Percentiles rank a stretch among this genome's conserved stretches.
These are phyloP conservation scores for Trachelus troglodyta DNA, from an alignment of 2,888 invertebrate species.

Conservation along the genomic window DNA sequence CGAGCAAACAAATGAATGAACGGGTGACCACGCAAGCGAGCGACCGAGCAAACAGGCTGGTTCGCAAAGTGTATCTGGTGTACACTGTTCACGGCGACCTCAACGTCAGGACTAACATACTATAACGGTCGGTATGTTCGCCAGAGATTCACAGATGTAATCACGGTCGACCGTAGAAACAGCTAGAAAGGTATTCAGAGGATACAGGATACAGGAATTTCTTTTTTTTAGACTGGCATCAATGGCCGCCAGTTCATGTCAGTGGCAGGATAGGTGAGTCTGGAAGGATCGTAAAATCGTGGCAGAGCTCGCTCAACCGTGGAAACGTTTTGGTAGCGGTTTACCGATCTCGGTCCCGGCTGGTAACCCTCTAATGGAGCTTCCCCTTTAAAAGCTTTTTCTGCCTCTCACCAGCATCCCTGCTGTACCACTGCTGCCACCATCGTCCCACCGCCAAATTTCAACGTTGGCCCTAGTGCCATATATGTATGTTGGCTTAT, in stretches of 20 bases:
- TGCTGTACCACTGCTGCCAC: slow-evolving; percentile 31
- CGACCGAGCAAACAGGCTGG: slow-evolving; percentile 33
- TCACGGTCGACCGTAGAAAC: not conserved
- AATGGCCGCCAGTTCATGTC: not conserved
- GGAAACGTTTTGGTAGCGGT: slow-evolving; percentile 1
- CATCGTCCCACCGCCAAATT: slow-evolving; percentile 27
- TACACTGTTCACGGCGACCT: not conserved
- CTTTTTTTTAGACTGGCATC: not conserved
- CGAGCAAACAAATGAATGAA: slow-evolving; percentile 35
- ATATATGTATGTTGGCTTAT: not conserved
- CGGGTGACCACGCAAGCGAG: not conserved
- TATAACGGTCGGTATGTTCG: not conserved
- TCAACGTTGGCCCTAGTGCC: slow-evolving; percentile 15
- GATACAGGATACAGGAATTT: not conserved
- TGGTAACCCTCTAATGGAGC: slow-evolving; percentile 18
- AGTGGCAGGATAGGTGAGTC: not conserved
- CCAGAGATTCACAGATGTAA: not conserved
- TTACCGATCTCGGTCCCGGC: slow-evolving; percentile 8
- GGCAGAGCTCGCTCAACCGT: not conserved
- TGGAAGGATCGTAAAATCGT: not conserved
- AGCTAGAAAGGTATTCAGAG: not conserved
- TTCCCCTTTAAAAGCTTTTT: slow-evolving; percentile 39
- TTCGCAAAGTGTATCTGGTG: not conserved
- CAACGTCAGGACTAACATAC: not conserved
- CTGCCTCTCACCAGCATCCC: slow-evolving; percentile 13